These are phyloP conservation scores for Ichneumoninae sp. DNA, from an alignment of 2,888 invertebrate species.

Conservation along the genomic window DNA sequence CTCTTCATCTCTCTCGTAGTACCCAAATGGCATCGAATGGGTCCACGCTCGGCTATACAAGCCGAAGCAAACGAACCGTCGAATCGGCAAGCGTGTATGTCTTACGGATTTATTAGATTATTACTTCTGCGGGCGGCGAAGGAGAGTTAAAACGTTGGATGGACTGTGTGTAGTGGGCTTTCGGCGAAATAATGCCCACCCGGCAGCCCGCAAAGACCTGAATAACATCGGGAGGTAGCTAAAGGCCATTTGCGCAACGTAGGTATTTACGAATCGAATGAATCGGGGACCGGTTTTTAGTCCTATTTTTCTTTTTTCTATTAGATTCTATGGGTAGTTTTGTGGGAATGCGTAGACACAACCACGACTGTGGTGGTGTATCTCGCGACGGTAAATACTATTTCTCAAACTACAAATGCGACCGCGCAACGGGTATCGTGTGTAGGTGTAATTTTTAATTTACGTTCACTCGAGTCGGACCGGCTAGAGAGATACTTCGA, in stretches of 20 bases:
- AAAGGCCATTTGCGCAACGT: conserved; percentile 13
- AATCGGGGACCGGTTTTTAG: conserved; percentile 1
- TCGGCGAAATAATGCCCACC: conserved; percentile 42
- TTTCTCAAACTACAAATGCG: conserved; percentile 36
- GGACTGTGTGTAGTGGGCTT: conserved; percentile 24
- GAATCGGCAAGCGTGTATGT: conserved; percentile 52
- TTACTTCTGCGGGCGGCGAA: conserved; percentile 38
- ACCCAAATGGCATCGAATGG: conserved; percentile 54
- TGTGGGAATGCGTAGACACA: neutral
- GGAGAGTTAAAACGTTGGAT: conserved; percentile 19
- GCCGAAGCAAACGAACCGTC: conserved; percentile 39
- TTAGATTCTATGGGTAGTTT: neutral
- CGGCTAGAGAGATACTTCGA: conserved; percentile 56
- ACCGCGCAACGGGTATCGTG: conserved; percentile 8
- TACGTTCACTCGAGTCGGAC: conserved; percentile 56
- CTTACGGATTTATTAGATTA: conserved; percentile 75
- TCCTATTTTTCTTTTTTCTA: neutral
- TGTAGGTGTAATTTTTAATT: conserved; percentile 69
- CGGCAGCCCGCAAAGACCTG: conserved; percentile 13
- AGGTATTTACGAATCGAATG: neutral
- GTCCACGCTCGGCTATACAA: conserved; percentile 17
- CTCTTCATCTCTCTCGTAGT: conserved; percentile 13
- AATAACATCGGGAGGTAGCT: neutral
- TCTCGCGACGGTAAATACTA: conserved; percentile 8
- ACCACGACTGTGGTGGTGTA: neutral